phyloP scores from a whole-genome alignment of 2,888 invertebrate species.

The Drosophila mayaguana region DNA sequence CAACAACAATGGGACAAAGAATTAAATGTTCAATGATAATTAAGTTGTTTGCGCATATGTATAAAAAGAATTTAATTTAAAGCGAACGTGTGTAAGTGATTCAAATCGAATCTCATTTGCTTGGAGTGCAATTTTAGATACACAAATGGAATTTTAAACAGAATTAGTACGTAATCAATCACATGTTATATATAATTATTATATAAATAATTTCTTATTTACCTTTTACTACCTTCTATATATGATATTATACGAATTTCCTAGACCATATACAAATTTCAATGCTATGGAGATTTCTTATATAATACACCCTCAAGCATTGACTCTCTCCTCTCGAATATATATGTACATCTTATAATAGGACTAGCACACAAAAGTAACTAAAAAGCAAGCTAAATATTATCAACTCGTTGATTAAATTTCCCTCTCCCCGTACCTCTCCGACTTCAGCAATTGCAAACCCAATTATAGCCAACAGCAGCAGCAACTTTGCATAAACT shows the following conservation, averaged over 20 bases:
- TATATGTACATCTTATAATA: too few species aligned
- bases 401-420: not conserved
- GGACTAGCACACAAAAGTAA: not conserved
- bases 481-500: conserved; percentile 10
- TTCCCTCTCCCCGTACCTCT: not conserved
- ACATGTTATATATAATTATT: too few species aligned
- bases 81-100: not conserved
- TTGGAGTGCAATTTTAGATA: not conserved
- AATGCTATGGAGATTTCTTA: too few species aligned
- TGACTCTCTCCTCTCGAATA: not conserved
- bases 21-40: conserved; percentile 36
- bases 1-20: conserved; percentile 1
- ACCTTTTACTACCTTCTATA: too few species aligned
- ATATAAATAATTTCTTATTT: too few species aligned
- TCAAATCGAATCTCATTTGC: not conserved
- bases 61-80: conserved; percentile 8
- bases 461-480: conserved; percentile 14
- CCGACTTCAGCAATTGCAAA: not conserved
- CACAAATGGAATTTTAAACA: not conserved
- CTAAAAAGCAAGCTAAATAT: not conserved
- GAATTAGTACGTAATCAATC: not conserved
- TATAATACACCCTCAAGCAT: not conserved
- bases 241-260: too few species aligned
- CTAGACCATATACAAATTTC: too few species aligned
- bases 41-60: conserved; percentile 12